Base-by-base conservation (phyloP, 2,888 invertebrate species). In the Drosophila phalerata region DNA sequence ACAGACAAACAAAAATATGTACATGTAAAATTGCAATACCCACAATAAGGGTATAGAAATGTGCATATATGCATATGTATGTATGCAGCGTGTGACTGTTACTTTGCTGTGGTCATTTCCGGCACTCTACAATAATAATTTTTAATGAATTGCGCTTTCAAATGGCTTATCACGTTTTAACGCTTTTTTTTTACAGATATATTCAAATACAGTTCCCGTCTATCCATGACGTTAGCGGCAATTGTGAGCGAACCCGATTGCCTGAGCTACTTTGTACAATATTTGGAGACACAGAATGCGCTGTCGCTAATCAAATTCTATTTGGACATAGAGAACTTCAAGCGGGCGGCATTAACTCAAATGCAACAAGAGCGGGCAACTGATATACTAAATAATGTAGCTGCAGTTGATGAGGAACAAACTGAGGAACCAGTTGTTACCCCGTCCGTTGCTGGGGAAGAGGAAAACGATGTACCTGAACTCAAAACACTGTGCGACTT, bases 241-340 rank as follows among this genome's bases (percentile, higher is more conserved):
- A 95, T 97, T 76, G 93, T 98, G 15, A 93, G 94, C 28, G 97
- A 97, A 92, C 96, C 96, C 90, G 95, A 95, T 90, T 96, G 96
- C 62, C 93, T 98, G 28, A 95, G 95, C 49, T 97, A 97, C 92
- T 97, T 98, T 91, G 94, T 97, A 61, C 97, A 97, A 88, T 98
- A 95, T 92, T 95, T 98, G 94, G 97, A 97, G 88, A 94, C 95
- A n/a, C 94, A 95, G 75, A 95, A 95, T 64, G 94, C 95, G 60
- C 92, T 95, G 61, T 92, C 94, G 19, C 93, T 96, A 34, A 94
- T 97, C 1, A 95, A 95, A 91, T 96, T 96, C 91, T 97, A 96
- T 95, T 91, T 96, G 75, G 97, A 97, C 86, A 94, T 96, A 47
- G 96, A 96, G 88, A 94, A 94, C 81, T 95, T 96, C 84, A 94